Base-by-base conservation (phyloP, 1,140 invertebrate species). In the Brachionus sp. region DNA sequence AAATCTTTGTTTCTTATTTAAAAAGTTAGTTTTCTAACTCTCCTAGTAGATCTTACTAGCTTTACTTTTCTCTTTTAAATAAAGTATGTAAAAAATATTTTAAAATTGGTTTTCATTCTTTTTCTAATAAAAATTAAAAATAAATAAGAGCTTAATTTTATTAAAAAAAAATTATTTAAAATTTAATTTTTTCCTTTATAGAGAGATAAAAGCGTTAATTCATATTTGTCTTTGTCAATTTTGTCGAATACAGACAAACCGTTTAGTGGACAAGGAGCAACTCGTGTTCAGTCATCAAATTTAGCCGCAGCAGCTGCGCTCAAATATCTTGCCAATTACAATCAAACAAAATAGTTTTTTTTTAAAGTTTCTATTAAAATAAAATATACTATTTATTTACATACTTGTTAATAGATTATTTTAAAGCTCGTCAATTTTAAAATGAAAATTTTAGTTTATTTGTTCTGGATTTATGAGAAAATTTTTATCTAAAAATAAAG, bases 211-310 rank as follows among this genome's bases (percentile, higher is more conserved):
- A 46, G 39, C 23, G 25, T 75, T 3, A 75, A 75, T 46, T 46
- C 70, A 10, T 75, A 75, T 75, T 46, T 75, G 12, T 44, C 70
- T 13, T 46, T 75, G 23, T 75, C 70, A 42, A 75, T 75, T 16
- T 33, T 75, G 16, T 25, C 70, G 9, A 25, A 75, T 19, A 75
- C 42, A 46, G 70, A 75, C 13, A 75, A 75, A 13, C 70, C 70
- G 4, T 75, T 75, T 75, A 75, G 70, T 50, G 70, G 70, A 29
- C 70, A 75, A 75, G 70, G 70, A 5, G 39, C 39, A 29, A 75
- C 70, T 35, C 13, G 23, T 19, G 39, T 75, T 3, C 39, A 75
- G 3, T 75, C 70, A 25, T 75, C 70, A 25, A 75, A 75, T 46
- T 9, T 44, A 9, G 70, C 70, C 2, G 70, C 70, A 13, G 10